Conservation (phyloP, 2,113 vertebrate species). For the Coregonus clupeaformis region DNA sequence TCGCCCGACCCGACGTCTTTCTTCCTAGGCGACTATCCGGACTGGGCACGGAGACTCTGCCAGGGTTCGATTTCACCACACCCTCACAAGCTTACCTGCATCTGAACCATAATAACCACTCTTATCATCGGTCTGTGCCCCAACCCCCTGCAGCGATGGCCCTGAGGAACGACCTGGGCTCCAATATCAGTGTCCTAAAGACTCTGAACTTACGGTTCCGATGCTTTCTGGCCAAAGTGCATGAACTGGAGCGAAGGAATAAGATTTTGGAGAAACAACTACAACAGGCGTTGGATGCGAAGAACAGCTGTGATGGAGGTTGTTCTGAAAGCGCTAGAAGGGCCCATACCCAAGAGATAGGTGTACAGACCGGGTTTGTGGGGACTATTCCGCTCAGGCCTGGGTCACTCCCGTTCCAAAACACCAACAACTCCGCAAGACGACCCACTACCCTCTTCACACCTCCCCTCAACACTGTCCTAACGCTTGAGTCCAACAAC, state of each 20-base stretch:
- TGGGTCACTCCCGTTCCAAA: constrained; percentile 69
- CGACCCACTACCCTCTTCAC: constrained; percentile 71
- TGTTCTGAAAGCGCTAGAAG: constrained; percentile 40
- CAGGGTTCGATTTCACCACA: constrained; percentile 58
- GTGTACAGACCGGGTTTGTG: constrained; percentile 87
- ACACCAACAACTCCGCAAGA: constrained; percentile 73
- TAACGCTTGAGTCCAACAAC: constrained; percentile 41
- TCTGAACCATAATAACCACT: constrained; percentile 49
- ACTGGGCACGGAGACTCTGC: constrained; percentile 44
- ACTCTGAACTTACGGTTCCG: constrained; percentile 93
- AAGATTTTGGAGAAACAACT: constrained; percentile 92
- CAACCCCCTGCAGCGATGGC: constrained; percentile 88
- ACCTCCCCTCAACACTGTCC: constrained; percentile 55
- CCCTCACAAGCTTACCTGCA: constrained; percentile 49
- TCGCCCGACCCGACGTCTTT: constrained; percentile 60
- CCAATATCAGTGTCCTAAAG: constrained; percentile 95
- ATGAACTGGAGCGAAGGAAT: constrained; percentile 92
- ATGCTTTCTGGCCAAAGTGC: constrained; percentile 95
- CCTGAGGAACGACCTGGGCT: constrained; percentile 93
- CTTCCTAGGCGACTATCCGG: constrained; percentile 59
- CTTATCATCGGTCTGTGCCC: constrained; percentile 48
- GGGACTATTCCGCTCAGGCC: constrained; percentile 80
- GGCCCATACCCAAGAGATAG: constrained; percentile 77
- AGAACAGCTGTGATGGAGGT: constrained; percentile 62
- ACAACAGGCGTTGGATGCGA: constrained; percentile 85